phyloP scores from a whole-genome alignment of 2,113 vertebrate species.

The Sardina pilchardus region DNA sequence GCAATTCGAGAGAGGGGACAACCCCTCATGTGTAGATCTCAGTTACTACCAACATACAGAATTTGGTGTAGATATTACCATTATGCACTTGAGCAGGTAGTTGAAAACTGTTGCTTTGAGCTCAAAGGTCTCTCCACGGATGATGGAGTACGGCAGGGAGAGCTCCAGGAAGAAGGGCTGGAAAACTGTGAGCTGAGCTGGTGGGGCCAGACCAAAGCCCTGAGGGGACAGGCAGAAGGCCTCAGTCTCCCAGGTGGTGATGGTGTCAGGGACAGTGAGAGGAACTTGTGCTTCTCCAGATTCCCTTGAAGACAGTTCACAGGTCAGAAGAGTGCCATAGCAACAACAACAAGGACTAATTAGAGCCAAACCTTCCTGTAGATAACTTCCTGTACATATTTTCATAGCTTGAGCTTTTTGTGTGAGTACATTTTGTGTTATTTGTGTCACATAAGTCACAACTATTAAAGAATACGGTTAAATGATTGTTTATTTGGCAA shows the following conservation, averaged over 20 bases:
- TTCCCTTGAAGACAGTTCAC: conserved; percentile 55
- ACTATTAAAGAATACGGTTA: too few relatives aligned
- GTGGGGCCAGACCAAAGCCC: conserved; percentile 81
- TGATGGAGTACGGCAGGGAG: conserved; percentile 83
- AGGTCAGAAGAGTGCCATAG: too few relatives aligned
- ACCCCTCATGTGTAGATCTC: too few relatives aligned
- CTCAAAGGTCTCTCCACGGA: conserved; percentile 81
- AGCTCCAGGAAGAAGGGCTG: conserved; percentile 89
- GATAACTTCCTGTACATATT: too few relatives aligned
- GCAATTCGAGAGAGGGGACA: too few relatives aligned
- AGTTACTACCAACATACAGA: too few relatives aligned
- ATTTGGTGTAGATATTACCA: conserved; percentile 62
- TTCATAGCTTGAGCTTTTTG: too few relatives aligned
- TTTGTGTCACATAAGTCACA: too few relatives aligned
- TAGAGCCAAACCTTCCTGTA: too few relatives aligned
- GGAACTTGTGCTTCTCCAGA: conserved; percentile 68
- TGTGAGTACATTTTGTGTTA: too few relatives aligned
- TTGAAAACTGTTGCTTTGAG: conserved; percentile 83
- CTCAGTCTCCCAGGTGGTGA: conserved; percentile 86
- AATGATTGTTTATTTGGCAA: too few relatives aligned
- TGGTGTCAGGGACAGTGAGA: conserved; percentile 79
- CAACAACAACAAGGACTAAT: too few relatives aligned
- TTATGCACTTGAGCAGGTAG: conserved; percentile 80
- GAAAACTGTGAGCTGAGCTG: conserved; percentile 71
- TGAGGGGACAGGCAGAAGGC: conserved; percentile 76